Base-by-base conservation (phyloP, 2,797 vertebrate genomes). In the Girardinus metallicus region DNA sequence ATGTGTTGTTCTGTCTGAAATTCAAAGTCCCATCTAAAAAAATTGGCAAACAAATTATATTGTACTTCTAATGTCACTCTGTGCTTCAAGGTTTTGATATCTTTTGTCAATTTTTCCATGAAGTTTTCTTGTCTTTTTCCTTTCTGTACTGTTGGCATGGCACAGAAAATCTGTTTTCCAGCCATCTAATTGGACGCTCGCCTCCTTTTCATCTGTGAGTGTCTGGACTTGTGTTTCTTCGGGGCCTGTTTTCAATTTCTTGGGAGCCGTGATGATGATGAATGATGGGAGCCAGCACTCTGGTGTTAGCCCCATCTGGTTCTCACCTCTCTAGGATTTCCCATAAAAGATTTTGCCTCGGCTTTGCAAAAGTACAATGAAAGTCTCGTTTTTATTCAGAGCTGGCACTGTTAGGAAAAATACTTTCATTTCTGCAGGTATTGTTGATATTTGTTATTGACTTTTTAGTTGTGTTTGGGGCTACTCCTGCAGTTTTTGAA, bases 171-270 rank as follows among this genome's bases (percentile, higher is more conserved):
- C 91, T 92, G 92, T 95, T 96, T 95, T 93, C 90, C 94, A 95
- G 93, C 77, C 92, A 91, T 94, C 89, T 94, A 94, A 95, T 95
- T 95, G 92, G 94, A 94, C 39, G 74, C 82, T 84, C 86, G 92
- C 94, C 93, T 91, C 77, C 85, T 95, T 95, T 95, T 94, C 93
- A 95, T 96, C 93, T 93, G 62, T 31, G 89, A 92, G 88, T 89
- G 92, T 94, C 93, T 95, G 94, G 92, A 92, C 89, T 84, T 83
- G 88, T 90, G 92, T 92, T 94, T 93, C 91, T 93, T 82, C 64
- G 85, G 83, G 84, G 94, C 87, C 95, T 94, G 95, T 94, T 96
- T 96, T 94, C 92, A 94, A 95, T 95, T 95, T 95, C 88, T 93
- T 81, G 46, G 89, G 85, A 92, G 86, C 91, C 91, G 93, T 94